Percentiles rank a stretch among this genome's conserved stretches.
phyloP scores from a whole-genome alignment of 2,797 vertebrate species.

The Neoniphon sammara region DNA sequence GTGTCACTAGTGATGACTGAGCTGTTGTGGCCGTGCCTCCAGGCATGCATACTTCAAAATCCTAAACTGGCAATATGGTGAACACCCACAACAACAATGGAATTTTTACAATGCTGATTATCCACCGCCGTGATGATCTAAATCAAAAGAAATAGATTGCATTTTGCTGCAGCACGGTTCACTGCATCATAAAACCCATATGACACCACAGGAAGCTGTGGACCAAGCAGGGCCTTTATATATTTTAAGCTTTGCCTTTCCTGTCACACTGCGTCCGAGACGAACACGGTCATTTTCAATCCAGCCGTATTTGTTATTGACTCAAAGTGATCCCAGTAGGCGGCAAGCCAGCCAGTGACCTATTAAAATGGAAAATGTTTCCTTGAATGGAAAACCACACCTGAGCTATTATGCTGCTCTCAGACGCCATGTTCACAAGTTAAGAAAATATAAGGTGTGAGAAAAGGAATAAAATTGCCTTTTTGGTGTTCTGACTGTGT shows the following conservation, averaged over 20 bases:
- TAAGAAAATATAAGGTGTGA: conserved; percentile 49
- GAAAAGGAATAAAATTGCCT: conserved; percentile 37
- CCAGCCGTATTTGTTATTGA: conserved; percentile 63
- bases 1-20: neutral
- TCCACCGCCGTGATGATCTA: neutral
- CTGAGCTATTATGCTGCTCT: conserved; percentile 50
- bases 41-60: conserved; percentile 6
- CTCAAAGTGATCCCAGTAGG: conserved; percentile 60
- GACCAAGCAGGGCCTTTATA: conserved; percentile 6
- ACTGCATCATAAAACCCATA: neutral
- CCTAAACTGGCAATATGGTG: neutral
- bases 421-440: conserved; percentile 46
- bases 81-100: neutral
- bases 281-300: conserved; percentile 64
- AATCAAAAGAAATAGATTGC: neutral
- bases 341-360: conserved; percentile 54
- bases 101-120: neutral
- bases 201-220: conserved; percentile 25
- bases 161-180: conserved; percentile 19
- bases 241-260: conserved; percentile 58
- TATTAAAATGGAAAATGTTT: conserved; percentile 69
- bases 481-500: conserved; percentile 39
- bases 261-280: conserved; percentile 58
- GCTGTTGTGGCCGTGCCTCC: conserved; percentile 20
- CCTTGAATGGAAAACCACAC: conserved; percentile 69